Evolutionary conservation across 2,888 invertebrate genomes (phyloP).

Genomic region (Drosophila melanocephala): DNA sequence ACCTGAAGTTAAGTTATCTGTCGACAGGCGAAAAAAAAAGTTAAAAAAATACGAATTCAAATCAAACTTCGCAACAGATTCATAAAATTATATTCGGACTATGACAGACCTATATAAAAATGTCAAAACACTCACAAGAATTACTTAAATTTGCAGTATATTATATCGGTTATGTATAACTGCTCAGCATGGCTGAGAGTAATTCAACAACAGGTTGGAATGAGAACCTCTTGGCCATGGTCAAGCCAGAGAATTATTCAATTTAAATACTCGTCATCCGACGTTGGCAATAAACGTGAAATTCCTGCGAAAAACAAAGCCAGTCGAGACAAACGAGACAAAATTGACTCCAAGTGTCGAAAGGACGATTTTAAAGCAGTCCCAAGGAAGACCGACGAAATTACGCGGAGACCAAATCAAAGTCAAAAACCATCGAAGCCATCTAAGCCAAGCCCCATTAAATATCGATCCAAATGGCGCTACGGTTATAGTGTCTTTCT

Average conservation of each 20-base stretch:
- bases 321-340: background rate
- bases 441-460: background rate
- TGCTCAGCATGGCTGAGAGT: conserved; percentile 30
- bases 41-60: background rate
- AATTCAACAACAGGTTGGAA: conserved; percentile 16
- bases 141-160: conserved; percentile 31
- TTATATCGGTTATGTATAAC: conserved; percentile 26
- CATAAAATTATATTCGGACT: background rate
- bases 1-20: conserved; percentile 5
- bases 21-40: no score
- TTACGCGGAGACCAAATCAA: background rate
- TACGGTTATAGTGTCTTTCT: conserved; percentile 85
- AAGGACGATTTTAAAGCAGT: background rate
- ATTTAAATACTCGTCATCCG: background rate
- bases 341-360: background rate
- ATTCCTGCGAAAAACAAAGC: background rate
- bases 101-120: background rate
- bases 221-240: background rate
- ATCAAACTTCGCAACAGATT: background rate
- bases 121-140: conserved; percentile 1
- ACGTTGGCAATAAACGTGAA: no score
- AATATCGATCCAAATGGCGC: background rate
- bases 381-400: no score
- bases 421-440: background rate
- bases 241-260: background rate